Evolutionary conservation across 2,888 invertebrate species (phyloP).

Genomic region (Caradrina kadenii): DNA sequence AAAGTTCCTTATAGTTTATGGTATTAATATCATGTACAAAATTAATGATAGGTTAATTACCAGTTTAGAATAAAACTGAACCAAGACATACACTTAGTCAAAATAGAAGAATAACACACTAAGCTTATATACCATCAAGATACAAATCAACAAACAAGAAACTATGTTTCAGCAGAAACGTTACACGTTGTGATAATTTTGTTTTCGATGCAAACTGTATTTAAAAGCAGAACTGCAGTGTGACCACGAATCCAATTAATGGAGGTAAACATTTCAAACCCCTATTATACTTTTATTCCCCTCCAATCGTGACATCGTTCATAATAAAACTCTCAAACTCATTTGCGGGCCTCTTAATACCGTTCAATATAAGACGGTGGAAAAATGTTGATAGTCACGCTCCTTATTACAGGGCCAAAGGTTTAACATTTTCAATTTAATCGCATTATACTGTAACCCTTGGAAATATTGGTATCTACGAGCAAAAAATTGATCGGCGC

Average conservation of each 20-base stretch:
- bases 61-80: neutral
- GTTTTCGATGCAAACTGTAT: neutral
- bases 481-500: slow-evolving; percentile 63
- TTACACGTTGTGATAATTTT: neutral
- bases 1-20: neutral
- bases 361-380: slow-evolving; percentile 84
- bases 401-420: slow-evolving; percentile 83
- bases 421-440: slow-evolving; percentile 86
- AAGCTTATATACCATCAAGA: neutral
- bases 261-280: slow-evolving; percentile 65
- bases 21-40: neutral
- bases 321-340: slow-evolving; percentile 69
- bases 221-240: slow-evolving; percentile 7
- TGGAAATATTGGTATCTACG: slow-evolving; percentile 78
- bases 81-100: too few relatives aligned
- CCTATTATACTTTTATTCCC: slow-evolving; percentile 66
- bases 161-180: neutral
- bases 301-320: slow-evolving; percentile 67
- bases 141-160: neutral
- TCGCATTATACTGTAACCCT: slow-evolving; percentile 85
- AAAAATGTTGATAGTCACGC: slow-evolving; percentile 86
- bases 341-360: slow-evolving; percentile 71
- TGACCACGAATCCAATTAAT: slow-evolving; percentile 56
- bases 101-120: too few relatives aligned
- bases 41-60: neutral